Evolutionary conservation across 1,140 invertebrate species (phyloP).

Genomic region (Caerostris extrusa): DNA sequence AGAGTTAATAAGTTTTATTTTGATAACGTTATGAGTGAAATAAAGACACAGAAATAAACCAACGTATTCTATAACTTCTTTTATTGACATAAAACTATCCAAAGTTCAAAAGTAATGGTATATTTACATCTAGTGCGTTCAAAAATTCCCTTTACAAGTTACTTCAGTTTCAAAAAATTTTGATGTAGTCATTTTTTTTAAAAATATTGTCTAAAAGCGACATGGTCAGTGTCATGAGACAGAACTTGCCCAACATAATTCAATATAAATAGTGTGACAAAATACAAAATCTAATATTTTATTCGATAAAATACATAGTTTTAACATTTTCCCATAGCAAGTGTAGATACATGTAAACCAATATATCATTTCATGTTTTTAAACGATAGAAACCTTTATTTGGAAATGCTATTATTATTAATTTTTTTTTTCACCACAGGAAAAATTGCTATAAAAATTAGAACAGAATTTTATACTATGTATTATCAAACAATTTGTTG

Average conservation of each 20-base stretch:
- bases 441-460: no score
- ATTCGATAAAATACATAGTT: background rate
- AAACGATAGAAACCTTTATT: no score
- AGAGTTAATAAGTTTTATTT: no score
- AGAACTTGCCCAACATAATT: background rate
- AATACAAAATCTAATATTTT: background rate
- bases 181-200: background rate
- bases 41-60: background rate
- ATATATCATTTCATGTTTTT: no score
- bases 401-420: no score
- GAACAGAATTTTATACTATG: no score
- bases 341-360: no score
- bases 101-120: slow-evolving; percentile 46
- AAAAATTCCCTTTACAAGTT: background rate
- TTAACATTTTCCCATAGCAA: background rate
- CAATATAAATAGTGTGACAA: background rate
- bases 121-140: slow-evolving; percentile 62
- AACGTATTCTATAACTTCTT: background rate
- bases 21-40: no score
- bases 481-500: no score
- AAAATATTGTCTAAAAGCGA: background rate
- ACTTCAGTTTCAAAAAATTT: background rate
- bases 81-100: slow-evolving; percentile 71
- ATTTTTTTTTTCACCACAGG: no score
- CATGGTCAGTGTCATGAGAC: background rate